Percentiles rank a stretch among this genome's conserved stretches.
Evolutionary conservation across 2,888 invertebrate genomes (phyloP).

Genomic region (Minunthozetes semirufus): DNA sequence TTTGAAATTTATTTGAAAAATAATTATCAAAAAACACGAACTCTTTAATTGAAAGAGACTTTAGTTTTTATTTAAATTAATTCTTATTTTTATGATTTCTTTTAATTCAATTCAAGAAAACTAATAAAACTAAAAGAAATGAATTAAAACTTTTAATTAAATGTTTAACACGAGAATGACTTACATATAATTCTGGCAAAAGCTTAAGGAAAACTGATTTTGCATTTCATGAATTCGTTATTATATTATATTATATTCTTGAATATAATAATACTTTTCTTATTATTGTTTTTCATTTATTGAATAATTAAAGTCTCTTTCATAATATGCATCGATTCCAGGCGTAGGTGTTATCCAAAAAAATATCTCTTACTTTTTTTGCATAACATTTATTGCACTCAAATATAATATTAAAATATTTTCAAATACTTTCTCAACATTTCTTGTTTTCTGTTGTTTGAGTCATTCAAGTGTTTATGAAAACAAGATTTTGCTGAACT

Average conservation of each 20-base stretch:
- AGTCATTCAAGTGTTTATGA: not conserved
- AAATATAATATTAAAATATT: not conserved
- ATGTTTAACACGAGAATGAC: not conserved
- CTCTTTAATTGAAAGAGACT: too few relatives aligned
- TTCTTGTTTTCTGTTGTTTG: not conserved
- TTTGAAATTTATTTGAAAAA: not conserved
- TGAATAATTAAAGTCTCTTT: not conserved
- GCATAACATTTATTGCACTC: not conserved
- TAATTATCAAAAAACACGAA: not conserved
- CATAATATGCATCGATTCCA: not conserved
- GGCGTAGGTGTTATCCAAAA: slow-evolving; percentile 5
- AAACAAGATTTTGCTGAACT: not conserved
- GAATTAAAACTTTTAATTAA: not conserved
- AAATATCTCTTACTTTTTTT: not conserved
- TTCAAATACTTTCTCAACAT: not conserved
- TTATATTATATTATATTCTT: not conserved
- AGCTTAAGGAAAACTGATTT: not conserved
- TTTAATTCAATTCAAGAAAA: too few relatives aligned
- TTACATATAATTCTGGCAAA: not conserved
- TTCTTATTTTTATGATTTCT: too few relatives aligned
- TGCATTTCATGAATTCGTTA: slow-evolving; percentile 3
- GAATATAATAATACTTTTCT: not conserved
- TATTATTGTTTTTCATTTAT: not conserved
- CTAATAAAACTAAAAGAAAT: not conserved
- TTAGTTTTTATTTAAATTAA: too few relatives aligned